These are phyloP conservation scores for Molossus molossus DNA, from an alignment of 2,797 vertebrate species.

Conservation along the genomic window DNA sequence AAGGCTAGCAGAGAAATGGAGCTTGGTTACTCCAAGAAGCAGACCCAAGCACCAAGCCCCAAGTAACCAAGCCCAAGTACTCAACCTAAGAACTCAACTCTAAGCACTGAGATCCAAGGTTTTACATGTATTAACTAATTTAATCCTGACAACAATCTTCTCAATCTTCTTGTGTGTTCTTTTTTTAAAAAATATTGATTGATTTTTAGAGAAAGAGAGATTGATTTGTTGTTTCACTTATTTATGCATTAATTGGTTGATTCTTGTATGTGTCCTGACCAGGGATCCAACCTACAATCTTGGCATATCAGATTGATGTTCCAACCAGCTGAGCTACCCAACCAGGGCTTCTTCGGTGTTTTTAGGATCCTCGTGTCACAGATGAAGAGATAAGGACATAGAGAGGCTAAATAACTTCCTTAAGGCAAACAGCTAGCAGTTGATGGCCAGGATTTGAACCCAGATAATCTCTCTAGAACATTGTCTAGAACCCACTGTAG, in stretches of 20 bases:
- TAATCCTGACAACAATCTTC: background rate
- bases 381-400: conserved; percentile 43
- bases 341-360: background rate
- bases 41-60: background rate
- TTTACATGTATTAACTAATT: background rate
- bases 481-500: background rate
- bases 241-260: background rate
- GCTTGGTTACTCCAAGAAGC: background rate
- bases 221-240: background rate
- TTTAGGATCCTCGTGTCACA: background rate
- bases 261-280: background rate
- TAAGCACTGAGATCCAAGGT: conserved; percentile 1
- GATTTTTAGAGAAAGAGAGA: background rate
- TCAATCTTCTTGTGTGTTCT: background rate
- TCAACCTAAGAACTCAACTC: background rate
- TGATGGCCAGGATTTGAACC: conserved; percentile 20
- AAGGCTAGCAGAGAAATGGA: conserved; percentile 11
- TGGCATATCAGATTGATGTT: background rate
- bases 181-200: background rate
- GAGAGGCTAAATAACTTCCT: conserved; percentile 44
- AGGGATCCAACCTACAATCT: background rate
- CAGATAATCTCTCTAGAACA: conserved; percentile 5
- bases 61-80: background rate
- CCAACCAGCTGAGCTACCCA: background rate
- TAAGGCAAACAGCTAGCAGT: conserved; percentile 43